These are phyloP conservation scores for Lucinisca nassula DNA, from an alignment of 2,888 invertebrate species.

Conservation along the genomic window DNA sequence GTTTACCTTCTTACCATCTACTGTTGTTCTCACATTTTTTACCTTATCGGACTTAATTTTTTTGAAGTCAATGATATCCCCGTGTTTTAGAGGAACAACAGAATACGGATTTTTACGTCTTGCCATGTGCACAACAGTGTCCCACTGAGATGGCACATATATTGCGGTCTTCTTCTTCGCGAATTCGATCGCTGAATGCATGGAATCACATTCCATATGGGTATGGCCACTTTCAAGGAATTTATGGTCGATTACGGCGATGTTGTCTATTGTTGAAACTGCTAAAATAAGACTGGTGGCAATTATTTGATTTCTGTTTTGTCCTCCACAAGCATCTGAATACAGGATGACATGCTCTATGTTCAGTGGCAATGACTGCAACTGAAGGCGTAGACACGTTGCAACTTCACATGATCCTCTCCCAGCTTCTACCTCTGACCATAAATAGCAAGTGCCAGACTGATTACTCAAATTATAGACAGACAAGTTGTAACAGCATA, in stretches of 20 bases:
- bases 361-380: slow-evolving; percentile 1
- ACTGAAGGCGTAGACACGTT: slow-evolving; percentile 42
- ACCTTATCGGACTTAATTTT: not conserved
- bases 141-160: not conserved
- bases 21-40: not conserved
- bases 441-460: not conserved
- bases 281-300: not conserved
- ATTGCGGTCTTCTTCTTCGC: slow-evolving; percentile 7
- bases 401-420: slow-evolving; percentile 47
- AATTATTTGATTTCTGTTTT: slow-evolving; percentile 18
- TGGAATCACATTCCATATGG: slow-evolving; percentile 52
- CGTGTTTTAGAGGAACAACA: slow-evolving; percentile 22
- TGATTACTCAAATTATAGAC: not conserved
- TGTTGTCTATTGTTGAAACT: not conserved
- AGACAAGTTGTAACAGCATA: not conserved
- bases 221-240: slow-evolving; percentile 53
- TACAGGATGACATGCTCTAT: slow-evolving; percentile 51
- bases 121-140: slow-evolving; percentile 11
- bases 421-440: slow-evolving; percentile 31
- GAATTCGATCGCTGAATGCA: slow-evolving; percentile 24
- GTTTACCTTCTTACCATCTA: not conserved
- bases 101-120: slow-evolving; percentile 34
- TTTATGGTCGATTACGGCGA: slow-evolving; percentile 32
- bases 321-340: slow-evolving; percentile 46
- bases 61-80: slow-evolving; percentile 19